These are phyloP conservation scores for Bombus consobrinus DNA, from an alignment of 1,140 invertebrate genomes.

Conservation along the genomic window DNA sequence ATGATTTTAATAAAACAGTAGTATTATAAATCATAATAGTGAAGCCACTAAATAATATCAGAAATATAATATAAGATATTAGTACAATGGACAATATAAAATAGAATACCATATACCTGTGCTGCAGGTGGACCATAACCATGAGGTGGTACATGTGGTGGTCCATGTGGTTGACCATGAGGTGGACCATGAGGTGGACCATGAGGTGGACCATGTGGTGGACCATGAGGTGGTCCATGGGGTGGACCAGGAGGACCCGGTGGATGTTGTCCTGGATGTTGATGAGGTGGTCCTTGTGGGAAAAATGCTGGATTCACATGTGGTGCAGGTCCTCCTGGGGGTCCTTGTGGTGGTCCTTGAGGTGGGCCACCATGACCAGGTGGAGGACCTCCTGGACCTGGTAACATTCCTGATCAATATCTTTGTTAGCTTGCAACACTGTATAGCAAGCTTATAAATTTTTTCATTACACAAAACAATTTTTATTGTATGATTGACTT, in stretches of 20 bases:
- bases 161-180: constrained; percentile 84
- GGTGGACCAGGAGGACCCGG: constrained; percentile 85
- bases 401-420: constrained; percentile 78
- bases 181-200: constrained; percentile 83
- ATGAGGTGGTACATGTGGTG: constrained; percentile 84
- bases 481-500: neutral
- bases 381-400: constrained; percentile 85
- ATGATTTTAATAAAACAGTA: neutral
- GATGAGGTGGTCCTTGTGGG: constrained; percentile 88
- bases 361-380: constrained; percentile 85
- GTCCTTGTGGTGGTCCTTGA: constrained; percentile 84
- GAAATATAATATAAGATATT: neutral
- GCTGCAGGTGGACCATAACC: constrained; percentile 84
- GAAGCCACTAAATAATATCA: neutral
- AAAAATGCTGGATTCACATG: constrained; percentile 99
- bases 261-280: constrained; percentile 85
- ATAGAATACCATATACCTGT: constrained; percentile 69
- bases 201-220: constrained; percentile 85
- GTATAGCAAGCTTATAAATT: constrained; percentile 7
- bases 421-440: constrained; percentile 24
- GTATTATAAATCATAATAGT: neutral
- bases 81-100: neutral
- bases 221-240: constrained; percentile 85
- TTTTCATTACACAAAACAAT: neutral
- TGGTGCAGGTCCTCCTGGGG: constrained; percentile 90